A percentile compares a stretch with the other conserved stretches of the same genome.
Conservation (phyloP, 2,797 vertebrate genomes). For the Tadarida brasiliensis region DNA sequence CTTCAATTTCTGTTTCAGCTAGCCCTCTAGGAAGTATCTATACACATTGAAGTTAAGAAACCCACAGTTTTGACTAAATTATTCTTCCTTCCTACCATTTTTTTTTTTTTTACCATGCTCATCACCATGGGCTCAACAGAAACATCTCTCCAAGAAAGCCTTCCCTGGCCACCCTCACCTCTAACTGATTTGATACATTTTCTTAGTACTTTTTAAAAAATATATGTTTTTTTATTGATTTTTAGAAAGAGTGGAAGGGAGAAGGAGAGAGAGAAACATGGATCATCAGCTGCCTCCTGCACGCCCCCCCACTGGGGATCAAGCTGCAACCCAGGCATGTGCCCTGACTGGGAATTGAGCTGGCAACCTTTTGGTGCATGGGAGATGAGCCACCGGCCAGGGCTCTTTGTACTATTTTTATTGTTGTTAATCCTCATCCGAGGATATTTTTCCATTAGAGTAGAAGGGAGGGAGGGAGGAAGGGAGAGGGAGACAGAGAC, state of each 20-base stretch:
- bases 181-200: not conserved
- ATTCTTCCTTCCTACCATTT: not conserved
- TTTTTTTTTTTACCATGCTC: slow-evolving; percentile 49
- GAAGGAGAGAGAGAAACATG: not conserved
- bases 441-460: no score
- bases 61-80: slow-evolving; percentile 9
- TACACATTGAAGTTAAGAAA: not conserved
- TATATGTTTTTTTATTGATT: not conserved
- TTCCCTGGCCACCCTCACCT: not conserved
- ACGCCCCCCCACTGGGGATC: not conserved
- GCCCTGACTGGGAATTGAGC: not conserved
- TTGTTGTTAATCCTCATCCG: no score
- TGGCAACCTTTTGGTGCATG: not conserved
- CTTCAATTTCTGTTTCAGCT: slow-evolving; percentile 46
- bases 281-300: not conserved
- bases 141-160: not conserved
- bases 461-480: no score
- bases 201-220: not conserved
- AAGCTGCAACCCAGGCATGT: not conserved
- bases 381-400: no score
- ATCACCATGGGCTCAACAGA: not conserved
- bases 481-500: no score
- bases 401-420: no score
- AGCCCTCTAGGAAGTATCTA: not conserved
- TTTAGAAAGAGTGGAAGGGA: not conserved